Conservation (phyloP, 2,888 invertebrate genomes). For the Neocrepidodera transversa region DNA sequence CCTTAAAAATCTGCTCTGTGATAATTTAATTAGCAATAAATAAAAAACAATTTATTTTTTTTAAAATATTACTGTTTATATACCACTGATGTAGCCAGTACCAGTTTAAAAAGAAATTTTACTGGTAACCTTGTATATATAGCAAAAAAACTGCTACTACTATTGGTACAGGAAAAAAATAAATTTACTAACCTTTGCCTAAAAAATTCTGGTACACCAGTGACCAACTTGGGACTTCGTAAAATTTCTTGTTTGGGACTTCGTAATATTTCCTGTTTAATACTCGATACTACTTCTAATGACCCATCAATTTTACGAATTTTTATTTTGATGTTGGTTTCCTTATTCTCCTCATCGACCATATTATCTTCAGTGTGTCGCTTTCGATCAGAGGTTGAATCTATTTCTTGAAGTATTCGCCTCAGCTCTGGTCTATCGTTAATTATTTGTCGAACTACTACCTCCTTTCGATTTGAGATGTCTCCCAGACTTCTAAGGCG, state of each 20-base stretch:
- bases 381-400: conserved; percentile 1
- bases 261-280: conserved; percentile 18
- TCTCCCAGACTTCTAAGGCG: conserved; percentile 28
- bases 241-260: conserved; percentile 17
- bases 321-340: conserved; percentile 36
- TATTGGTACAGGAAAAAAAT: too few relatives aligned
- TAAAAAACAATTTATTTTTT: too few relatives aligned
- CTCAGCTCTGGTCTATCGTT: conserved; percentile 2
- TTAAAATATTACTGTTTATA: too few relatives aligned
- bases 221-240: background rate
- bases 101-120: too few relatives aligned
- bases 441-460: conserved; percentile 29
- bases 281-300: conserved; percentile 27
- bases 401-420: background rate
- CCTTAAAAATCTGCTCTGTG: too few relatives aligned
- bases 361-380: background rate
- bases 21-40: too few relatives aligned
- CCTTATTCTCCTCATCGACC: background rate
- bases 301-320: conserved; percentile 30
- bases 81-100: too few relatives aligned
- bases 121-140: too few relatives aligned
- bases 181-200: background rate
- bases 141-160: too few relatives aligned
- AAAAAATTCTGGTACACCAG: background rate
- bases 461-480: conserved; percentile 35